Base-by-base conservation (phyloP, 2,113 vertebrate species). In the Tragulus kanchil region DNA sequence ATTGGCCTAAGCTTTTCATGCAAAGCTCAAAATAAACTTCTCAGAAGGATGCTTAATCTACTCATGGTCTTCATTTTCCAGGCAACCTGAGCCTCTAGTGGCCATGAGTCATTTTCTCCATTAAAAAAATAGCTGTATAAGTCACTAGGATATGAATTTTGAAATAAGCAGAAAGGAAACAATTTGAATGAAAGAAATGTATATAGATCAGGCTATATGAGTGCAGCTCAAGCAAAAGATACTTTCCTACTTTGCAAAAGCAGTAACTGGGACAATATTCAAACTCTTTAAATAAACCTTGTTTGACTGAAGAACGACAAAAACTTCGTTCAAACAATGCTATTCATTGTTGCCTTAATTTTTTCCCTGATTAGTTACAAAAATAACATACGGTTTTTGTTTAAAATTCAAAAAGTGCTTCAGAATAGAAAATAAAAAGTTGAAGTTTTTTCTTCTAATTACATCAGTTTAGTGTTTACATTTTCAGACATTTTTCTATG, bases 381-480 rank as follows among this genome's bases (percentile, higher is more conserved):
- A 94, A 82, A n/a, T 86, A 61, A 92, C 50, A 50, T 7, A 65
- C 42, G 28, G 3, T n/a, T 0, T 7, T 81, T 52, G 23, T 84
- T 79, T 54, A 78, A 82, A 92, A 89, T 61, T 92, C 13, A 93
- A 94, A 45, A 94, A 61, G 13, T 59, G 14, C 31, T 79, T 65
- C 23, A 77, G 42, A 75, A 86, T n/a, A 67, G n/a, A 93, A 89
- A 91, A 85, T 25, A 85, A 58, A 87, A 59, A 19, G 19, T 75
- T 85, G 56, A 78, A 58, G 17, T 8, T 75, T 81, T n/a, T 15
- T 19, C 14, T 91, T 48, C 25, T 73, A 75, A 65, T 85, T 81
- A 73, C 14, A 82, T 52, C 45, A 61, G 9, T 93, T 95, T 71
- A 13, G 8, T 86, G 54, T 36, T 19, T 45, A 64, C 19, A 64